A percentile compares a stretch with the other conserved stretches of the same genome.
phyloP scores from a whole-genome alignment of 2,888 invertebrate genomes.

The Tenthredo notha region DNA sequence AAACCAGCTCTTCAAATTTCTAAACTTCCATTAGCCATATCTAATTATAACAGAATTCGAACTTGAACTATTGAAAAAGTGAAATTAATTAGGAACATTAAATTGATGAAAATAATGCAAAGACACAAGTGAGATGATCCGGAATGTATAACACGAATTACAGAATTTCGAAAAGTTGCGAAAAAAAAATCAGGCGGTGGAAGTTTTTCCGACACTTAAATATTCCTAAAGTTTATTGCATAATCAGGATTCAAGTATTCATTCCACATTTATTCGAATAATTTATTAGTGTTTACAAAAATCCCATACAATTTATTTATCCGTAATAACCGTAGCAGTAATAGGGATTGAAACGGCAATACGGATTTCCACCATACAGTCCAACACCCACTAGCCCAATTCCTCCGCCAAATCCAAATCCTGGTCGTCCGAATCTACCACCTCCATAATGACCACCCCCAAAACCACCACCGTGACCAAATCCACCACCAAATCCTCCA shows the following conservation, averaged over 20 bases:
- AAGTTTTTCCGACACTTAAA: no score
- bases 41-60: background rate
- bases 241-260: background rate
- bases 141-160: no score
- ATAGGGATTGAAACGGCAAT: slow-evolving; percentile 21
- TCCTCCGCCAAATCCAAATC: slow-evolving; percentile 37
- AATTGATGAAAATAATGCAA: background rate
- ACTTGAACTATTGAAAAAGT: background rate
- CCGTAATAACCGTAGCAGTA: slow-evolving; percentile 18
- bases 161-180: background rate
- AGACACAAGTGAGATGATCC: no score
- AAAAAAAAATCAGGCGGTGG: background rate
- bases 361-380: background rate
- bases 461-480: slow-evolving; percentile 2
- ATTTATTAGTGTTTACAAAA: background rate
- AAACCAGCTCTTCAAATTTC: background rate
- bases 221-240: no score
- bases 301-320: background rate
- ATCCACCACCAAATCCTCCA: background rate
- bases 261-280: background rate
- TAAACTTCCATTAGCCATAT: background rate
- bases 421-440: slow-evolving; percentile 17
- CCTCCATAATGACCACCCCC: slow-evolving; percentile 11
- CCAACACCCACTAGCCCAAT: background rate
- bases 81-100: background rate